Conservation (phyloP, 2,797 vertebrate genomes). For the Lagodon rhomboides region DNA sequence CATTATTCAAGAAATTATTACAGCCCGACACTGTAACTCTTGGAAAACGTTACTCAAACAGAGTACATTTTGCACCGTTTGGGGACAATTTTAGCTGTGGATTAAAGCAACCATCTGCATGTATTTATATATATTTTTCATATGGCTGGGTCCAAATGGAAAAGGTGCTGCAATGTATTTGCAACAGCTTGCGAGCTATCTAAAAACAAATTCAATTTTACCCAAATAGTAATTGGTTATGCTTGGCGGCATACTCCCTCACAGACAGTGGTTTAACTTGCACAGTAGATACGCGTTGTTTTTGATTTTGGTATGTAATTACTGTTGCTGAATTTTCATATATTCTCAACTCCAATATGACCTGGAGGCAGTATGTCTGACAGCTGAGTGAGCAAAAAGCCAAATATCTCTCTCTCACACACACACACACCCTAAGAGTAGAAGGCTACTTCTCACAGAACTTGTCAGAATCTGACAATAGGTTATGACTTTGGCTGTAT, state of each 20-base stretch:
- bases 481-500: conserved; percentile 55
- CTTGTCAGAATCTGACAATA: conserved; percentile 50
- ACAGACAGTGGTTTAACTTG: background rate
- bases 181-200: background rate
- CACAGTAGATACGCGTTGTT: background rate
- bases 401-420: background rate
- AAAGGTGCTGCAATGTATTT: background rate
- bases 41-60: no score
- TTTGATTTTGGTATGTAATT: background rate
- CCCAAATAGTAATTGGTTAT: background rate
- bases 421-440: background rate
- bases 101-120: background rate
- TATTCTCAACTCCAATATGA: conserved; percentile 3
- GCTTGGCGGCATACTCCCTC: background rate
- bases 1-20: background rate
- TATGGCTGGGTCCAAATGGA: background rate
- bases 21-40: background rate
- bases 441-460: conserved; percentile 25
- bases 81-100: background rate
- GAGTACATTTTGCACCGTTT: background rate
- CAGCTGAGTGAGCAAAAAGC: conserved; percentile 34
- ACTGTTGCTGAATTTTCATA: background rate
- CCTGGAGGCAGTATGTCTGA: conserved; percentile 29
- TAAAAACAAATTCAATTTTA: background rate
- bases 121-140: background rate